Base-by-base conservation (phyloP, 1,140 invertebrate species). In the Eupristina koningsbergeri region DNA sequence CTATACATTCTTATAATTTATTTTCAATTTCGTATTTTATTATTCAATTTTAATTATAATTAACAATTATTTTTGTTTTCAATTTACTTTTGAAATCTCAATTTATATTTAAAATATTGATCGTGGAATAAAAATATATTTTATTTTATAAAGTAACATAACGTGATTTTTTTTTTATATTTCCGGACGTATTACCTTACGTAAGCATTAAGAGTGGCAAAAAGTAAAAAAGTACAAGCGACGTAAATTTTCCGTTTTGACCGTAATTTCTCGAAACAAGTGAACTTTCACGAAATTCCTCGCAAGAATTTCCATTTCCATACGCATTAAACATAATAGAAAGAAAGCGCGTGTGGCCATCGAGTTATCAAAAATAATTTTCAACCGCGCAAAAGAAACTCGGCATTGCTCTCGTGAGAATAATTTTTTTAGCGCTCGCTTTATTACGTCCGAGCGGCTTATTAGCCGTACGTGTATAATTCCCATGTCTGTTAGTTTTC, bases 351-450 rank as follows among this genome's bases (percentile, higher is more conserved):
- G 45, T 22, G 29, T 26, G 0, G 45, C 53, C 26, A 31, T 58
- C 63, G 64, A 79, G 64, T 64, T 82, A 82, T 82, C 80, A 82
- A 76, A 76, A 76, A 39, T 69, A 39, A 76, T 75, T 36, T 50
- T 5, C 71, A 13, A 3, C 73, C n/a, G 45, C 19, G 74, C 31
- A 41, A 73, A 80, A 73, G 36, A 58, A 71, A 58, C 64, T 50
- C 36, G 53, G n/a, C n/a, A n/a, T n/a, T 26, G 53, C 22, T 13
- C 29, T 0, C 22, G 17, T 6, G 58, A 19, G 11, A 29, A 78
- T 64, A 64, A 45, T 78, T 64, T n/a, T 76, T 36, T 29, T 45
- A 47, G 61, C 61, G 36, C 39, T 29, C 39, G 17, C 13, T 45
- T 67, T 47, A 80, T 69, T 80, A 45, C 61, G 45, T 3, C 45